Evolutionary conservation across 35 echinoderm and acorn worm genomes (phyloP), one percentile per base, ranked within the genome.

Genomic region (Acanthaster planci): DNA sequence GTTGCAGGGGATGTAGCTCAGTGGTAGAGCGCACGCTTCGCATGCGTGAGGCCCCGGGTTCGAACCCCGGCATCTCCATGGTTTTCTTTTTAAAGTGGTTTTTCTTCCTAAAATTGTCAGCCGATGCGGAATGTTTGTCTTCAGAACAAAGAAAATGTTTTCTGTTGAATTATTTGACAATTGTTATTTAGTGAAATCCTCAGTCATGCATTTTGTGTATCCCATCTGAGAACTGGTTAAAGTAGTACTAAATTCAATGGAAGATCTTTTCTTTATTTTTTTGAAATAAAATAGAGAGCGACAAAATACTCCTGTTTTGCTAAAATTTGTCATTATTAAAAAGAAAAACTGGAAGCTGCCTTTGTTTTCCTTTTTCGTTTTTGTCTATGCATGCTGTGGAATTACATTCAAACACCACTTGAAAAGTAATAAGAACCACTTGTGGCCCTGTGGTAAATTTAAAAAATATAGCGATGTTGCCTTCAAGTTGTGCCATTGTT

Each of bases 11-110:
- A 77, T 95, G 93, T 95, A 95, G 93, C 93, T 95, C 93, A 95
- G 93, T 87, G 93, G 93, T 90, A 95, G 93, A 95, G 93, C 93
- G 93, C 88, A 67, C 85, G 93, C 93, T 95, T 95, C 89, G 93
- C 93, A 95, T 95, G 93, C 72, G 85, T 67, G 93, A 95, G 93
- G 93, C 93, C 93, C 93, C 93, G 93, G 93, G 93, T 95, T 95
- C 93, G 55, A 95, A 78, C 89, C 93, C 93, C 93, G 93, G 93
- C 93, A 91, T 77, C 93, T 95, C 93, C 93, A 95, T 2, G 16
- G 18, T 14, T 18, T 8, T 68, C 29, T 34, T 72, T 72, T 29
- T 72, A 23, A 26, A 10, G 15, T 16, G 4, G 14, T 27, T 72
- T 72, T 72, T 72, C 4, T 72, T 68, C 2, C 5, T 16, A 10